These are phyloP conservation scores for Chouioia cunea DNA, from an alignment of 2,888 invertebrate genomes.

Conservation along the genomic window DNA sequence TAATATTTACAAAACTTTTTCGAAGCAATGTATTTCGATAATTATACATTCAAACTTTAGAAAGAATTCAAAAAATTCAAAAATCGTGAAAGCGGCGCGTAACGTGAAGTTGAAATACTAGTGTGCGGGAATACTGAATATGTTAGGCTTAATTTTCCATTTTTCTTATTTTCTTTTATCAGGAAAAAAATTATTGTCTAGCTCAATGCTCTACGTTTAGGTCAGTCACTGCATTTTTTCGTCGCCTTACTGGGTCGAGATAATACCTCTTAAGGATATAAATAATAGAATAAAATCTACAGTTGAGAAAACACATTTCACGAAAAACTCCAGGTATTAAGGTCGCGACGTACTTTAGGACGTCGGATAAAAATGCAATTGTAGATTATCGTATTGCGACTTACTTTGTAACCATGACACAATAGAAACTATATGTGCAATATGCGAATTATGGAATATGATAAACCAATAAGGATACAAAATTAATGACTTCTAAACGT, in stretches of 20 bases:
- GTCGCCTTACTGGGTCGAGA: constrained; percentile 13
- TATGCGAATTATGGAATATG: neutral
- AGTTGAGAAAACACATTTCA: constrained; percentile 23
- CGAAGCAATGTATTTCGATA: too few relatives aligned
- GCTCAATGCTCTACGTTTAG: constrained; percentile 6
- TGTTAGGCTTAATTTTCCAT: too few relatives aligned
- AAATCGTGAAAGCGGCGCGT: too few relatives aligned
- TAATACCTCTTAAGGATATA: constrained; percentile 39
- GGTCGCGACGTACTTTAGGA: constrained; percentile 19
- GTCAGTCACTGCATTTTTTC: neutral
- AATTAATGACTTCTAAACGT: neutral
- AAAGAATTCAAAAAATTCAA: too few relatives aligned
- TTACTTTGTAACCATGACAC: constrained; percentile 19
- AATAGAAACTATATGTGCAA: constrained; percentile 32
- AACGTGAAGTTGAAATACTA: too few relatives aligned
- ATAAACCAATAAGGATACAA: neutral
- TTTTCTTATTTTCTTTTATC: too few relatives aligned
- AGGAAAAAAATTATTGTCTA: neutral
- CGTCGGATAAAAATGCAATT: constrained; percentile 41
- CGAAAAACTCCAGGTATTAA: constrained; percentile 22
- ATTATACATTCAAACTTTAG: too few relatives aligned
- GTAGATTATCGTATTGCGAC: constrained; percentile 23
- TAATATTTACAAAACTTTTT: too few relatives aligned
- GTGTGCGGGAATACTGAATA: too few relatives aligned
- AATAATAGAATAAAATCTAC: constrained; percentile 18